Conservation (phyloP, 2,888 invertebrate species). For the Baccha elongata region DNA sequence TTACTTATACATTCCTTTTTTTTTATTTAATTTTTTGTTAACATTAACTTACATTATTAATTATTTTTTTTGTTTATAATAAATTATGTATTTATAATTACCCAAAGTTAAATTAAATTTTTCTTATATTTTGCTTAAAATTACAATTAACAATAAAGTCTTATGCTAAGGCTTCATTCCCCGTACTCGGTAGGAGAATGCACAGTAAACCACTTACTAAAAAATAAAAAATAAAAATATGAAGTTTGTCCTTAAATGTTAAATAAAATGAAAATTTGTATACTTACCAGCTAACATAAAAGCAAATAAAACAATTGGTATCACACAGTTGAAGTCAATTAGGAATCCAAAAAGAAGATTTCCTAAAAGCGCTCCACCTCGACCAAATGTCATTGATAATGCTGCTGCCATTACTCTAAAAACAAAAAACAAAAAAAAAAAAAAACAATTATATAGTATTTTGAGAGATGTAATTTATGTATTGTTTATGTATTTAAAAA, state of each 20-base stretch:
- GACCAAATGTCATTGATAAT: slow-evolving; percentile 89
- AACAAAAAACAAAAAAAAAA: slow-evolving; percentile 42
- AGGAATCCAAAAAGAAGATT: slow-evolving; percentile 90
- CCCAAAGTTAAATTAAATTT: slow-evolving; percentile 31
- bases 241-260: neutral
- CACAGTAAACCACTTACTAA: slow-evolving; percentile 89
- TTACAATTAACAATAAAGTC: slow-evolving; percentile 51
- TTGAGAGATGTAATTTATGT: no score
- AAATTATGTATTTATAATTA: slow-evolving; percentile 30
- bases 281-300: slow-evolving; percentile 89
- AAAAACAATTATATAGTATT: no score
- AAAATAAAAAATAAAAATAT: slow-evolving; percentile 77
- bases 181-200: slow-evolving; percentile 89
- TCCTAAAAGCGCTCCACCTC: slow-evolving; percentile 89
- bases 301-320: slow-evolving; percentile 89
- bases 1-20: slow-evolving; percentile 63
- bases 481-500: no score
- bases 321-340: slow-evolving; percentile 90
- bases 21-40: slow-evolving; percentile 43
- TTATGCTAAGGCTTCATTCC: slow-evolving; percentile 86
- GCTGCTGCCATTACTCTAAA: slow-evolving; percentile 92
- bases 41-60: slow-evolving; percentile 42
- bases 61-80: slow-evolving; percentile 20
- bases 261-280: slow-evolving; percentile 35
- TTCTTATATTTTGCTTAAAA: slow-evolving; percentile 41